phyloP scores from a whole-genome alignment of 1,140 invertebrate species.

The Drosophila repleta region DNA sequence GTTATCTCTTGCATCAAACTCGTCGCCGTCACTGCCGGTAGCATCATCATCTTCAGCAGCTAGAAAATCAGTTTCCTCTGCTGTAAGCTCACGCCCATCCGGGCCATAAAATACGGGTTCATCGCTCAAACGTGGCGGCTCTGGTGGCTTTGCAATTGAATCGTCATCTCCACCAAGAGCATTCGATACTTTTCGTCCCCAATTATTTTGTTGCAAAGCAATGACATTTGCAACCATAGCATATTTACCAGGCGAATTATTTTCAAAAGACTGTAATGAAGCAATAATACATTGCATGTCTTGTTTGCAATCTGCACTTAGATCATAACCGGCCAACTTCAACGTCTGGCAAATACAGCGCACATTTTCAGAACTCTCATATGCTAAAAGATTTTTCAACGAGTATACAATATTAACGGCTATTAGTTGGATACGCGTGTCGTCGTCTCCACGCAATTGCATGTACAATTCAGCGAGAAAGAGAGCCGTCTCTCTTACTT shows the following conservation, averaged over 20 bases:
- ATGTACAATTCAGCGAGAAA: conserved; percentile 80
- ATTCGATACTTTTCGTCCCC: conserved; percentile 78
- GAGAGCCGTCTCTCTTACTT: conserved; percentile 76
- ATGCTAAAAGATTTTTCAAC: conserved; percentile 58
- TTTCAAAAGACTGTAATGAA: conserved; percentile 59
- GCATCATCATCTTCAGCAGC: conserved; percentile 58
- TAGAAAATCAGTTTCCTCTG: conserved; percentile 85
- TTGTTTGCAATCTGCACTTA: conserved; percentile 71
- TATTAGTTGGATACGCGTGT: conserved; percentile 74
- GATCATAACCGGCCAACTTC: conserved; percentile 84
- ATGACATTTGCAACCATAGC: conserved; percentile 76
- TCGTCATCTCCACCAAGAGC: conserved; percentile 72
- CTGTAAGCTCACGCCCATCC: conserved; percentile 84
- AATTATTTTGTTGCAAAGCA: conserved; percentile 79
- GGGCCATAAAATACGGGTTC: conserved; percentile 84
- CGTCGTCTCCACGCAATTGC: conserved; percentile 78
- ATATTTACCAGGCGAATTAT: conserved; percentile 70
- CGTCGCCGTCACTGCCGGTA: conserved; percentile 73
- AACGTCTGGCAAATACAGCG: conserved; percentile 86
- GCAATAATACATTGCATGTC: conserved; percentile 74
- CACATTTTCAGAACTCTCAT: conserved; percentile 83
- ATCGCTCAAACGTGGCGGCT: conserved; percentile 74
- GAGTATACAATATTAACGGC: conserved; percentile 78
- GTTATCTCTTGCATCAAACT: conserved; percentile 81
- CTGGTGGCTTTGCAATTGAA: conserved; percentile 46